Conservation (phyloP, 2,113 vertebrate genomes). For the Drymodes brunneopygia region DNA sequence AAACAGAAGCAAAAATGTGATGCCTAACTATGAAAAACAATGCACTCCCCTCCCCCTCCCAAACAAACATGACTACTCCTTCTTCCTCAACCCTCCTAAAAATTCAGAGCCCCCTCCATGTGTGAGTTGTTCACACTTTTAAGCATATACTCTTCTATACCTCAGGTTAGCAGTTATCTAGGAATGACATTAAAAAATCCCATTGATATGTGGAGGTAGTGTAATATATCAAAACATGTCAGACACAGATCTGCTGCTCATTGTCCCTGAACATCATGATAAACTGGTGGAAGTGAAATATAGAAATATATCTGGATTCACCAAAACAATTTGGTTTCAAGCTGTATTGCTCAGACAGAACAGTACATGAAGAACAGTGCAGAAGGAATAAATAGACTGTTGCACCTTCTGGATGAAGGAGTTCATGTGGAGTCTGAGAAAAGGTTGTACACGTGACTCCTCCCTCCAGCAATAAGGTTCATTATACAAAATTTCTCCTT, state of each 20-base stretch:
- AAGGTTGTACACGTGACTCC: conserved; percentile 20
- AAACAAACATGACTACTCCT: not conserved
- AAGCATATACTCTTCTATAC: not conserved
- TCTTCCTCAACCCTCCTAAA: not conserved
- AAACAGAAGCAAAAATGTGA: not conserved
- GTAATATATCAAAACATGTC: not conserved
- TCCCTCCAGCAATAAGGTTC: conserved; percentile 51
- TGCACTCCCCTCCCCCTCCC: not conserved
- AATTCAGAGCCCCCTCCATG: not conserved
- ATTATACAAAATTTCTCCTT: conserved; percentile 47
- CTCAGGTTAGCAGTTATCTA: not conserved
- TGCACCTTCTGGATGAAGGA: conserved; percentile 29
- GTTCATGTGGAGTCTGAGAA: conserved; percentile 29
- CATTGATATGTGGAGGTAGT: not conserved
- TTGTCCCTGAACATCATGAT: not conserved
- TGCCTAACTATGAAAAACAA: not conserved
- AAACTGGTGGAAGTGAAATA: not conserved
- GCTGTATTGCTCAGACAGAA: not conserved
- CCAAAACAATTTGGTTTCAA: not conserved
- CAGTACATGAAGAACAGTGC: not conserved
- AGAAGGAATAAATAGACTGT: conserved; percentile 21
- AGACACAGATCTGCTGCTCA: not conserved
- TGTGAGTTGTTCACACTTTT: not conserved
- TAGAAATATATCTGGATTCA: not conserved
- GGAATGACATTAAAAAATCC: not conserved